Evolutionary conservation across 2,113 vertebrate species (phyloP).

Genomic region (Pangasianodon hypophthalmus): DNA sequence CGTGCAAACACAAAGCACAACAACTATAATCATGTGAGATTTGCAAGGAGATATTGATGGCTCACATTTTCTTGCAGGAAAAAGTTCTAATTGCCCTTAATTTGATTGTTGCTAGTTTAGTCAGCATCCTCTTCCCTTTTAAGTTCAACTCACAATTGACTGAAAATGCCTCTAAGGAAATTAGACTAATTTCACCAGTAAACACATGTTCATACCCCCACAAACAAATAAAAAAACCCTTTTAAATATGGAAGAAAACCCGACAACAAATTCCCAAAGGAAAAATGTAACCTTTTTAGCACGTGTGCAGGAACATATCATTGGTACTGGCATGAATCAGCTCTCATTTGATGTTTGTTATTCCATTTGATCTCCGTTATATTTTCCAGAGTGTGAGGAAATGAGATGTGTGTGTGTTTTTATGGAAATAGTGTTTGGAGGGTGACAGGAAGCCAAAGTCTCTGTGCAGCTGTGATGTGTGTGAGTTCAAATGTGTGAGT

Average conservation of each 20-base stretch:
- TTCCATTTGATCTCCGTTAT: conserved; percentile 46
- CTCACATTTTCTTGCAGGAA: conserved; percentile 24
- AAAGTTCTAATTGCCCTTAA: conserved; percentile 58
- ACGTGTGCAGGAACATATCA: conserved; percentile 11
- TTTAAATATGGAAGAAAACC: conserved; percentile 31
- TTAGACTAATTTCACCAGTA: conserved; percentile 45
- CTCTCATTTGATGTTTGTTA: conserved; percentile 24
- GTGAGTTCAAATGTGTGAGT: conserved; percentile 34
- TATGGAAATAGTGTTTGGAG: conserved; percentile 32
- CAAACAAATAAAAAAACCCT: neutral
- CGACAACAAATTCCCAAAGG: conserved; percentile 32
- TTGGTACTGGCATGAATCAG: conserved; percentile 34
- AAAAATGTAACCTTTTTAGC: conserved; percentile 20
- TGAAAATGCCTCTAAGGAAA: conserved; percentile 53
- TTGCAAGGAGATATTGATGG: conserved; percentile 44
- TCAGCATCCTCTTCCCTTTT: conserved; percentile 57
- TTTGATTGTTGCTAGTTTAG: conserved; percentile 57
- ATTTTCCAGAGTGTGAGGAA: conserved; percentile 48
- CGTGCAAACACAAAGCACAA: conserved; percentile 42
- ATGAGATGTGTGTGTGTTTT: conserved; percentile 40
- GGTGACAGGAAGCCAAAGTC: conserved; percentile 36
- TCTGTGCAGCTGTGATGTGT: conserved; percentile 33
- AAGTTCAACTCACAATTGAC: conserved; percentile 56
- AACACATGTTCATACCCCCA: neutral
- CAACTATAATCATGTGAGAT: conserved; percentile 35